A percentile compares a stretch with the other conserved stretches of the same genome.
Conservation (phyloP, 1,140 invertebrate species). For the Littorina saxatilis region DNA sequence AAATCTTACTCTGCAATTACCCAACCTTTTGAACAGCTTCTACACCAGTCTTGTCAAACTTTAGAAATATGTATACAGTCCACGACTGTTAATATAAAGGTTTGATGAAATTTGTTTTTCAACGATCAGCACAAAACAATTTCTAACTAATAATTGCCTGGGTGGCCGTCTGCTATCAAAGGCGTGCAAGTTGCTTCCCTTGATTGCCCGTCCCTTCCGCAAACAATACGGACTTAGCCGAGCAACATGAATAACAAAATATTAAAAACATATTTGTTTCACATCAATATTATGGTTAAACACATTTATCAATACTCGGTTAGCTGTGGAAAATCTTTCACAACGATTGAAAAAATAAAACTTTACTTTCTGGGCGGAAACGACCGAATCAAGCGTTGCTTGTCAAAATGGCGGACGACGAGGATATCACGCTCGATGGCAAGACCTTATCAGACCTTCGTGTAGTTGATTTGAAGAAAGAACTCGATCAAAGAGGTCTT, state of each 20-base stretch:
- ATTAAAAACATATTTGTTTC: not conserved
- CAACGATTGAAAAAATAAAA: not conserved
- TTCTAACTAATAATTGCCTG: too few species aligned
- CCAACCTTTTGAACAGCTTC: too few species aligned
- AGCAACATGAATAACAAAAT: not conserved
- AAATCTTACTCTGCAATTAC: too few species aligned
- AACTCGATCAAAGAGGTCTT: conserved; percentile 74
- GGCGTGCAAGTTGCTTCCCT: too few species aligned
- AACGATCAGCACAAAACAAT: too few species aligned
- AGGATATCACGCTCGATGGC: conserved; percentile 66
- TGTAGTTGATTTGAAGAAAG: conserved; percentile 75
- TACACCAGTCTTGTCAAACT: too few species aligned
- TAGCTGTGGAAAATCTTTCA: not conserved
- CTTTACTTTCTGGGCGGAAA: conserved; percentile 30
- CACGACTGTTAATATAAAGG: too few species aligned
- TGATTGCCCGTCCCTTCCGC: conserved; percentile 9
- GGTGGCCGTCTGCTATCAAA: too few species aligned
- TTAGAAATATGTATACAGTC: too few species aligned
- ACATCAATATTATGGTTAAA: not conserved
- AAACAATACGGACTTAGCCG: conserved; percentile 24
- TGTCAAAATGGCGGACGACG: conserved; percentile 74
- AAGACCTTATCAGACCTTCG: conserved; percentile 70
- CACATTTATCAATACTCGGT: not conserved
- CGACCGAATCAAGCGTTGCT: conserved; percentile 43
- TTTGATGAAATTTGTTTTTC: too few species aligned